Base-by-base conservation (phyloP, 2,113 vertebrate species). In the Calidris pugnax region DNA sequence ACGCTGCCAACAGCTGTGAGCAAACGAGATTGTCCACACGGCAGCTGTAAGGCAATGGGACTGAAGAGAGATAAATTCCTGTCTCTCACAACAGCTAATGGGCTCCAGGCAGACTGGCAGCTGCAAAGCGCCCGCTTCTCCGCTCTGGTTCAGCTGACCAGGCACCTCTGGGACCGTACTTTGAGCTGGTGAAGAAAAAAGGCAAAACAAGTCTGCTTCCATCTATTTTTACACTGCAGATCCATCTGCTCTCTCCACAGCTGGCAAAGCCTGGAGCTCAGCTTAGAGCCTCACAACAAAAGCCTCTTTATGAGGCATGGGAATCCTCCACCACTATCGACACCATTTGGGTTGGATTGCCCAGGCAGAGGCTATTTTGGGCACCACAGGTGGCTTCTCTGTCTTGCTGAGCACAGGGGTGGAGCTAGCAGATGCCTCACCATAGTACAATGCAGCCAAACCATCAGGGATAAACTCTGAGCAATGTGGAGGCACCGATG, bases 221-320 rank as follows among this genome's bases (percentile, higher is more conserved):
- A 8, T 95, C 95, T 97, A 97, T 97, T 97, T 97, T 96, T 95
- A 72, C 77, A 83, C 73, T 77, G 51, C 81, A 85, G 67, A 82
- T 74, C 95, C 96, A 96, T 96, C 92, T 97, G 96, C 88, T 95
- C 50, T 64, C 84, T 91, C 78, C 89, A 95, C 95, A 96, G 95
- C 95, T 97, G 95, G 97, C 93, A 94, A 82, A 91, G 91, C 69
- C 78, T 80, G 90, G 63, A 80, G 89, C 88, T 93, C 89, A 85
- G 71, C 85, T 96, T 91, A 90, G 95, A 92, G 82, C 67, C 78
- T 92, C 77, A 76, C 68, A 96, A 97, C 95, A 97, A 96, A 96
- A 96, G 93, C 50, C 64, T 96, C 93, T 93, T 96, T 96, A 89
- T 96, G 95, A 95, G 62, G 68, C 84, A 89, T 60, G 87, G 92